These are phyloP conservation scores for Amiota minor DNA, from an alignment of 2,888 invertebrate species.

Conservation along the genomic window DNA sequence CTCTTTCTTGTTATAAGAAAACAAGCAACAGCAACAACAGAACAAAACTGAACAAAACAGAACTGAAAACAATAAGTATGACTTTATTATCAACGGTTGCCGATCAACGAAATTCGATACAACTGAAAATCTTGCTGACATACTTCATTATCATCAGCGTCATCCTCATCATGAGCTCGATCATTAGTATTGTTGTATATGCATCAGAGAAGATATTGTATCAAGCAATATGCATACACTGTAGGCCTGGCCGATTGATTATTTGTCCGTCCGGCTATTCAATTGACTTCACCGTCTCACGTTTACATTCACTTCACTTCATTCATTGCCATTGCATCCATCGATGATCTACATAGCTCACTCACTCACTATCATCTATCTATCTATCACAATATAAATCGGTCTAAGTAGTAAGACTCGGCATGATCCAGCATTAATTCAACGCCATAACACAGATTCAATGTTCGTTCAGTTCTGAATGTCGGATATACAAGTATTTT, in stretches of 20 bases:
- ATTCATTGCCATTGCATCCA: no score
- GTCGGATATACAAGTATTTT: not conserved
- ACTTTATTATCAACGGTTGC: constrained; percentile 4
- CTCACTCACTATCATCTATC: not conserved
- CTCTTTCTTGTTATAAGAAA: not conserved
- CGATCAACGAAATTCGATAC: constrained; percentile 24
- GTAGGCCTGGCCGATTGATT: not conserved
- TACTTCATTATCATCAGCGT: not conserved
- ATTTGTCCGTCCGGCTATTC: not conserved
- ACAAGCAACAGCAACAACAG: not conserved
- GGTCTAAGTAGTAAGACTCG: not conserved
- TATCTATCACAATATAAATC: not conserved
- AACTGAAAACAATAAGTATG: constrained; percentile 5
- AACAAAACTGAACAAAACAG: not conserved
- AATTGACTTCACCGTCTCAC: constrained; percentile 13
- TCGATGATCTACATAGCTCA: no score
- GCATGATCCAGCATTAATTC: constrained; percentile 19
- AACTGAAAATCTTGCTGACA: constrained; percentile 6
- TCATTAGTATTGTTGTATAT: not conserved
- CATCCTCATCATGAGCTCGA: not conserved
- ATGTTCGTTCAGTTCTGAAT: not conserved
- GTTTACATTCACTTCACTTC: not conserved
- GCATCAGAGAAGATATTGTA: not conserved
- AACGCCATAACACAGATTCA: not conserved
- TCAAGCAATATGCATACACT: not conserved